These are phyloP conservation scores for Taenioides sp. DNA, from an alignment of 2,797 vertebrate genomes.

Conservation along the genomic window DNA sequence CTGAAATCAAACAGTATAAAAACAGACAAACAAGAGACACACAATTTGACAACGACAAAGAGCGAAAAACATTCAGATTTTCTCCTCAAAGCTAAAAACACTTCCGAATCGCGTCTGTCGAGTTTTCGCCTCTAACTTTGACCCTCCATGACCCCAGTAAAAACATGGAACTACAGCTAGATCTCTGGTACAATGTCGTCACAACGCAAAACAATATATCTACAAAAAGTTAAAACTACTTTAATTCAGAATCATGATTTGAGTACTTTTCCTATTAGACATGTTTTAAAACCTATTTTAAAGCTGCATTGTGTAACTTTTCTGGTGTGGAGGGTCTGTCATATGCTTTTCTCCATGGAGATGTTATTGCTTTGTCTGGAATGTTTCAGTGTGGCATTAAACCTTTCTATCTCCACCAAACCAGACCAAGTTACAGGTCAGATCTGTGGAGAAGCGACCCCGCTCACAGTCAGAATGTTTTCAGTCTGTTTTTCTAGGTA, in stretches of 20 bases:
- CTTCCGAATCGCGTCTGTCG: conserved; percentile 60
- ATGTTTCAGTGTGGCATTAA: no score
- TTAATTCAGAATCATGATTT: background rate
- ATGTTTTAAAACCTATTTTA: background rate
- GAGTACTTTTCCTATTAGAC: background rate
- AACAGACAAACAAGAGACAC: conserved; percentile 63
- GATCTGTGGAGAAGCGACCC: no score
- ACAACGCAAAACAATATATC: background rate
- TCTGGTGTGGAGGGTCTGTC: no score
- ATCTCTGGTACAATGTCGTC: conserved; percentile 33
- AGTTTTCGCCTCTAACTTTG: conserved; percentile 64
- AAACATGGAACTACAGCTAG: conserved; percentile 62
- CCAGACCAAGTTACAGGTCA: no score
- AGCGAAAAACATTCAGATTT: conserved; percentile 17
- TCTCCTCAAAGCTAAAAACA: conserved; percentile 47
- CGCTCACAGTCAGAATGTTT: no score
- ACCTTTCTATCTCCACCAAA: no score
- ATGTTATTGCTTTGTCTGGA: no score
- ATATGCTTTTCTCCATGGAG: no score
- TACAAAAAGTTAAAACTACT: background rate
- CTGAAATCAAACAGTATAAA: conserved; percentile 73
- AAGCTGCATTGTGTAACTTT: no score
- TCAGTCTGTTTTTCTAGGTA: no score
- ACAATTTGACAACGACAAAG: conserved; percentile 52
- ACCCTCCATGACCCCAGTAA: conserved; percentile 49